phyloP scores from a whole-genome alignment of 2,888 invertebrate genomes.

The Tetramorium bicarinatum region DNA sequence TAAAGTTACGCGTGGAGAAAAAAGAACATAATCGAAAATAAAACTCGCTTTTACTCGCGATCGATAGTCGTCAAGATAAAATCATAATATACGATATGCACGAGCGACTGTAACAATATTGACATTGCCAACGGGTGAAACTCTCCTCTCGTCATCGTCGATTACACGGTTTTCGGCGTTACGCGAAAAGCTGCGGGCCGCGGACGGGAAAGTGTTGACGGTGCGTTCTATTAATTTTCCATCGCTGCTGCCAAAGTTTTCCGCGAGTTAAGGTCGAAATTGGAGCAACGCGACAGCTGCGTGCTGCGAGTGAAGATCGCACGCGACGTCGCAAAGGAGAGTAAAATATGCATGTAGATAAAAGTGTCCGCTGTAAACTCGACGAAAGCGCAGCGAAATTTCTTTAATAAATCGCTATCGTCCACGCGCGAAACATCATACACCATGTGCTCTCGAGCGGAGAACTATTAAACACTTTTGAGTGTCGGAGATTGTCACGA shows the following conservation, averaged over 20 bases:
- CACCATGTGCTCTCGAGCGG: not conserved
- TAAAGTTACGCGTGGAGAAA: not conserved
- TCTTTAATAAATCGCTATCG: conserved; percentile 38
- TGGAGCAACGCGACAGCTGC: conserved; percentile 26
- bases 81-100: conserved; percentile 37
- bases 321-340: conserved; percentile 21
- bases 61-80: conserved; percentile 21
- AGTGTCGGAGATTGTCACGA: conserved; percentile 31
- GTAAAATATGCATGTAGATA: conserved; percentile 47
- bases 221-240: conserved; percentile 44
- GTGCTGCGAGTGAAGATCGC: conserved; percentile 11
- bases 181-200: conserved; percentile 2
- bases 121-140: conserved; percentile 6
- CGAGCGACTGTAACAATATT: conserved; percentile 28
- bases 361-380: conserved; percentile 42
- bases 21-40: not conserved
- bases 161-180: conserved; percentile 11
- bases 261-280: conserved; percentile 33
- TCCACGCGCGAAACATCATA: not conserved
- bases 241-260: conserved; percentile 20
- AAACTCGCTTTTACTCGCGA: not conserved
- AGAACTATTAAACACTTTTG: conserved; percentile 20
- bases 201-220: conserved; percentile 38
- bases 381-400: conserved; percentile 6
- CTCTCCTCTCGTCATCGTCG: conserved; percentile 15